These are phyloP conservation scores for Cuculus canorus DNA, from an alignment of 2,797 vertebrate genomes.

Conservation along the genomic window DNA sequence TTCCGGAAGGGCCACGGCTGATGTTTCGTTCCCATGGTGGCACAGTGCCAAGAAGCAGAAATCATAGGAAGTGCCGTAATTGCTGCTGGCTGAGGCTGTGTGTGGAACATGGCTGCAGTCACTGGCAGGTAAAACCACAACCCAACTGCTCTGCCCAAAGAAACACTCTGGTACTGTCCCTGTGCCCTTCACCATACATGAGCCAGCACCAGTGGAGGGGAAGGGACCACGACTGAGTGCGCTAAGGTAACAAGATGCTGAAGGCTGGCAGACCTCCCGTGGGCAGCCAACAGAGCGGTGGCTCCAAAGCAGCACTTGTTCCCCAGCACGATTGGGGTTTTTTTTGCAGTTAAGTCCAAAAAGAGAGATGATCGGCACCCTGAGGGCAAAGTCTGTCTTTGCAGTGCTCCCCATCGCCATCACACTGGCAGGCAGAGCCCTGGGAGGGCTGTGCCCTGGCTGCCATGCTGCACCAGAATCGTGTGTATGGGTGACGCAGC, in stretches of 20 bases:
- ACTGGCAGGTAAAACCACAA: fast-evolving
- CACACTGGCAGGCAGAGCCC: background rate
- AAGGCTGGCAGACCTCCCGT: background rate
- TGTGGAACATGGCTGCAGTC: fast-evolving
- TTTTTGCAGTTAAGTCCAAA: background rate
- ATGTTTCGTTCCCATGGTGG: background rate
- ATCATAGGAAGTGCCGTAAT: background rate
- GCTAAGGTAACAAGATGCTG: background rate
- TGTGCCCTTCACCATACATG: fast-evolving
- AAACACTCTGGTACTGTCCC: fast-evolving
- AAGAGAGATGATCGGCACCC: background rate
- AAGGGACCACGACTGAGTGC: fast-evolving
- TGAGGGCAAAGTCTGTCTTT: fast-evolving
- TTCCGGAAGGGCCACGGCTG: background rate
- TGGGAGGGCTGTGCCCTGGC: background rate
- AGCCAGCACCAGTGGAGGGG: fast-evolving
- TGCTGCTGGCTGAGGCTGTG: background rate
- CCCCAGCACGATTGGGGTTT: background rate
- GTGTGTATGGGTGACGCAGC: background rate
- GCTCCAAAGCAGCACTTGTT: background rate
- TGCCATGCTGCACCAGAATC: fast-evolving
- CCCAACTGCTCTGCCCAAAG: fast-evolving
- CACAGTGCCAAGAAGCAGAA: background rate
- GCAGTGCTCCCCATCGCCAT: background rate
- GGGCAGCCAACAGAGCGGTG: background rate